Base-by-base conservation (phyloP, 2,888 invertebrate species). In the Lepidochitona cinerea region DNA sequence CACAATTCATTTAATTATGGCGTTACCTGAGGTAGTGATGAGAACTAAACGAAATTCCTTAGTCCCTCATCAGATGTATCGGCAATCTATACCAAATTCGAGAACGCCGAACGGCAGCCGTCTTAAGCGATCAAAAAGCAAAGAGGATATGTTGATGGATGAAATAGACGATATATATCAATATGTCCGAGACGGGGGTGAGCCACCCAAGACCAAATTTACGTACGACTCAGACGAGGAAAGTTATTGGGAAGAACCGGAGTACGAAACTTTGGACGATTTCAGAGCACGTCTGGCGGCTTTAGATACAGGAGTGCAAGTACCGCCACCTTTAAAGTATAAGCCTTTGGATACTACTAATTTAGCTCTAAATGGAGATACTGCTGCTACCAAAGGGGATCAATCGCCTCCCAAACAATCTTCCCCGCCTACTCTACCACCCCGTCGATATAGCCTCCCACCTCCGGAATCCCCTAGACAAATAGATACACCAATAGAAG, bases 111-210 rank as follows among this genome's bases (percentile, higher is more conserved):
- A 53, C 5, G 68, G 49, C 1, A 26, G 36, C 12, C 53, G 49
- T 29, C 74, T 81, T 35, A 80, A 81, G 68, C 78, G 84, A 12
- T 82, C 86, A 5, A 83, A 79, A 53, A 85, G 88, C 26, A 96
- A 96, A 89, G 96, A 97, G 86, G 97, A 97, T 91, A 79, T 87
- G 29, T 78, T 89, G 18, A 85, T 88, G 76, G 96, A 97, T 84
- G 97, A 98, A 91, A 97, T 98, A 83, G 97, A 98, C 92, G 96
- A 97, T 91, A 96, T 98, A 81, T 98, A 98, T 89, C 97, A 97
- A 89, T 98, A 97, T 90, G 97, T 98, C 0, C 93, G 97, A 78
- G 97, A 97, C 0, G 95, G 97, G 83, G 97, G 97, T 69, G 96
- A 96, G 0, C 92, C 96, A 36, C 96, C 97, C 5, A 81, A 83